Percentiles rank a stretch among this genome's conserved stretches.
These are phyloP conservation scores for Hapalemur alaotrensis DNA, from an alignment of 2,797 vertebrate species.

Conservation along the genomic window DNA sequence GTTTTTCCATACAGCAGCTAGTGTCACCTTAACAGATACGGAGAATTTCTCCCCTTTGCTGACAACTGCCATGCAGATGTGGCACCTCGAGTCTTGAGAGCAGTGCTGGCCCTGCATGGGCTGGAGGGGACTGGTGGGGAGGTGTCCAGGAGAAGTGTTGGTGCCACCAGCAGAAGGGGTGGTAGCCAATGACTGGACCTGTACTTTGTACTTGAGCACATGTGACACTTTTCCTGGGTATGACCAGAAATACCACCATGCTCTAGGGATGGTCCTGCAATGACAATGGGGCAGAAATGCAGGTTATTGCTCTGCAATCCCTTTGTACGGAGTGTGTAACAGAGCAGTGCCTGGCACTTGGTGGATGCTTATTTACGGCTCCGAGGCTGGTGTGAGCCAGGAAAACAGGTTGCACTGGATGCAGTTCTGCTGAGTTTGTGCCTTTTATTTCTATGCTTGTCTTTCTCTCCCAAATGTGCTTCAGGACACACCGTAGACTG, in stretches of 20 bases:
- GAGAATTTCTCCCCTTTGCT: not conserved
- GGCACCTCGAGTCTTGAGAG: not conserved
- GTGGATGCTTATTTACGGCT: not conserved
- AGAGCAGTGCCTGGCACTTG: not conserved
- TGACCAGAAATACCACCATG: not conserved
- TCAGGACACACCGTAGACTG: not conserved
- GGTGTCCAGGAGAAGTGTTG: not conserved
- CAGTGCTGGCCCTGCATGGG: not conserved
- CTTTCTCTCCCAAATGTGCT: not conserved
- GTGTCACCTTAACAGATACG: not conserved
- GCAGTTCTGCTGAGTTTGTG: not conserved
- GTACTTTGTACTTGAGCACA: not conserved
- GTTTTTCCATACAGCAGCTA: not conserved
- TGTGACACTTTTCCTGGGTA: not conserved
- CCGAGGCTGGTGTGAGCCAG: not conserved
- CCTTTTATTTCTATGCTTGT: rapidly evolving
- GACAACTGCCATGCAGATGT: not conserved
- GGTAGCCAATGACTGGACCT: not conserved
- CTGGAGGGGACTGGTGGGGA: not conserved
- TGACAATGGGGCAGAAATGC: not conserved
- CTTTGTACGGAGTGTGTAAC: not conserved
- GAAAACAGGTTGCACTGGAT: not conserved
- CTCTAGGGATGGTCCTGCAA: not conserved
- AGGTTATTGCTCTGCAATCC: not conserved
- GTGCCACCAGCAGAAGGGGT: not conserved